Percentiles rank a stretch among this genome's conserved stretches.
Evolutionary conservation across 2,797 vertebrate species (phyloP).

Genomic region (Eutrigla gurnardus): DNA sequence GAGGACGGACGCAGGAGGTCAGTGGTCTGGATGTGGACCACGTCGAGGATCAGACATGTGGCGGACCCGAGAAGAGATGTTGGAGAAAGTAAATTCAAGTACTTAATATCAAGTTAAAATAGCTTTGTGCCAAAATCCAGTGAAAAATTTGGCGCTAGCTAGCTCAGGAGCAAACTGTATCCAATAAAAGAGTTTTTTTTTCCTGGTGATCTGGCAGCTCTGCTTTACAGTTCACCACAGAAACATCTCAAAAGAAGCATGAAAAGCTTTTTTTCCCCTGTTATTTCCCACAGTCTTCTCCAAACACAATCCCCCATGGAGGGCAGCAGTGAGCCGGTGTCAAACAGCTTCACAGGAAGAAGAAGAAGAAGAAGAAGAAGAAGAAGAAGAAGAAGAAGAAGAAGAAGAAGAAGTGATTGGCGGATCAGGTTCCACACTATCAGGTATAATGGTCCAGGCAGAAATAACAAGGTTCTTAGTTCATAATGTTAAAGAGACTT

Average conservation of each 20-base stretch:
- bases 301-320: conserved; percentile 41
- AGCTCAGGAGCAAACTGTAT: conserved; percentile 20
- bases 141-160: background rate
- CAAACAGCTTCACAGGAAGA: background rate
- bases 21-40: conserved; percentile 60
- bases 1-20: conserved; percentile 61
- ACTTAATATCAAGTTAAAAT: conserved; percentile 12
- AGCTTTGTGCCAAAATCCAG: conserved; percentile 22
- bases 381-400: too few relatives aligned
- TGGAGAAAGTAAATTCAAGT: conserved; percentile 12
- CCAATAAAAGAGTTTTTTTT: conserved; percentile 44
- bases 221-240: conserved; percentile 14
- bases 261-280: conserved; percentile 33
- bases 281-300: conserved; percentile 51
- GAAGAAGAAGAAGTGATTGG: too few relatives aligned
- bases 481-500: too few relatives aligned
- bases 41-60: conserved; percentile 73
- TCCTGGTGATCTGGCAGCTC: conserved; percentile 22
- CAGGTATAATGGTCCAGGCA: too few relatives aligned
- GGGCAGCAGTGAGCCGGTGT: conserved; percentile 37
- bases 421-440: too few relatives aligned
- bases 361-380: too few relatives aligned
- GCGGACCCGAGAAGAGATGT: conserved; percentile 39
- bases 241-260: conserved; percentile 40
- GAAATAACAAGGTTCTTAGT: too few relatives aligned